Base-by-base conservation (phyloP, 2,797 vertebrate species). In the Holocentrus rufus region DNA sequence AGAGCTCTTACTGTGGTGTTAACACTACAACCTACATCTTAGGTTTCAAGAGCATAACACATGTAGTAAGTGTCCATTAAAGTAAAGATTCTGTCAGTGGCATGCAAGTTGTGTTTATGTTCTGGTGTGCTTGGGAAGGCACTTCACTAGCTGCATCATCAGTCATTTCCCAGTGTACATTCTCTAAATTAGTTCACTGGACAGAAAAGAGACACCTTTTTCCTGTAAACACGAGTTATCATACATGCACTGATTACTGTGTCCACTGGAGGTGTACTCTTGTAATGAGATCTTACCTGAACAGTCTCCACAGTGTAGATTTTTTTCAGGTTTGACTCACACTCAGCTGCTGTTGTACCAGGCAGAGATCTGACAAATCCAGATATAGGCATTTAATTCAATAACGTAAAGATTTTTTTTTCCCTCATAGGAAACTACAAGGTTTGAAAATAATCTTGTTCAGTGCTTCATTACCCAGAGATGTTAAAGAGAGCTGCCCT, bases 291-390 rank as follows among this genome's bases (percentile, higher is more conserved):
- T 84, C 88, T 92, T 76, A 98, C 98, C 96, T 99, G 97, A 23
- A 98, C 95, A 1, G 96, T 98, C 22, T 95, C 95, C 11, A 97
- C 97, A 0, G 95, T 97, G 81, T 99, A 98, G 88, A 99, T 98
- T 87, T 96, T 99, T 92, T 96, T 98, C 90, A 98, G 85, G 74
- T 98, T 98, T 3, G 95, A 98, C 58, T 97, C 97, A 62, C 95
- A 99, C 91, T 99, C 96, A 14, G 97, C 96, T 0, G 96, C 97
- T 23, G 97, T 99, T 6, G 96, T 94, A 71, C 97, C 98, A 49
- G 97, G 97, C 67, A 96, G 93, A 6, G 97, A 99, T 87, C 97
- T 99, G 60, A 34, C 23, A 72, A 30, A 77, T 2, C 71, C 22
- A 80, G 27, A 65, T 0, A 46, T 3, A 65, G 11, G 42, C 11